These are phyloP conservation scores for Actinernus sp. DNA, from an alignment of 92 coral and sea anemone genomes.

Conservation along the genomic window DNA sequence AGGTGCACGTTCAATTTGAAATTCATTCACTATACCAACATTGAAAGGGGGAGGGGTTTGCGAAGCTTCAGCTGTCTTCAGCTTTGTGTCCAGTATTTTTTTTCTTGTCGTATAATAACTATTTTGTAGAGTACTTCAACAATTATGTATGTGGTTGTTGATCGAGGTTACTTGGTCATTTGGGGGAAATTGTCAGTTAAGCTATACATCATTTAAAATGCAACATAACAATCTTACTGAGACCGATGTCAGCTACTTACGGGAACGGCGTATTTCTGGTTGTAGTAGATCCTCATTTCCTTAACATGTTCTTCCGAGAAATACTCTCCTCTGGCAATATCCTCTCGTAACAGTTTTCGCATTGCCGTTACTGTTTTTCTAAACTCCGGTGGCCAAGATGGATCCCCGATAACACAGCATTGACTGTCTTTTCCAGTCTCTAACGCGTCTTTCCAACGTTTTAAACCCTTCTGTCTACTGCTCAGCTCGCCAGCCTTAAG, in stretches of 20 bases:
- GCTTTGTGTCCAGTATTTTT: no score
- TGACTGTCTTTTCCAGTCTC: neutral
- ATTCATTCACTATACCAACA: no score
- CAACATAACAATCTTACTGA: no score
- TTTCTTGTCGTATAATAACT: no score
- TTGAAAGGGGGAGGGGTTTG: no score
- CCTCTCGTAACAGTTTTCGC: constrained; percentile 1
- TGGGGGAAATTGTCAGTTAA: no score
- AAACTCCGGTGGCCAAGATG: constrained; percentile 7
- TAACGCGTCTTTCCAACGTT: constrained; percentile 7
- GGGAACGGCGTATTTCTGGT: neutral
- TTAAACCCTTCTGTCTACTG: constrained; percentile 1
- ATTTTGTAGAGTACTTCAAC: no score
- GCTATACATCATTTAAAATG: no score
- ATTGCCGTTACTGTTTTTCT: constrained; percentile 1
- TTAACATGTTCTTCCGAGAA: constrained; percentile 1
- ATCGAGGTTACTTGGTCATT: no score
- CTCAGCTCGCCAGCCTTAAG: constrained; percentile 2
- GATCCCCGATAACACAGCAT: neutral
- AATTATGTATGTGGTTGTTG: no score
- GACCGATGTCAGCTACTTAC: neutral
- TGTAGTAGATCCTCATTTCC: constrained; percentile 6
- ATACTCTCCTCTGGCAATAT: neutral
- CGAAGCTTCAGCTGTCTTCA: no score
- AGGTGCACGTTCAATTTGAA: no score